Percentiles rank a stretch among this genome's conserved stretches.
Conservation (phyloP, 2,888 invertebrate genomes). For the Syrphus vitripennis region DNA sequence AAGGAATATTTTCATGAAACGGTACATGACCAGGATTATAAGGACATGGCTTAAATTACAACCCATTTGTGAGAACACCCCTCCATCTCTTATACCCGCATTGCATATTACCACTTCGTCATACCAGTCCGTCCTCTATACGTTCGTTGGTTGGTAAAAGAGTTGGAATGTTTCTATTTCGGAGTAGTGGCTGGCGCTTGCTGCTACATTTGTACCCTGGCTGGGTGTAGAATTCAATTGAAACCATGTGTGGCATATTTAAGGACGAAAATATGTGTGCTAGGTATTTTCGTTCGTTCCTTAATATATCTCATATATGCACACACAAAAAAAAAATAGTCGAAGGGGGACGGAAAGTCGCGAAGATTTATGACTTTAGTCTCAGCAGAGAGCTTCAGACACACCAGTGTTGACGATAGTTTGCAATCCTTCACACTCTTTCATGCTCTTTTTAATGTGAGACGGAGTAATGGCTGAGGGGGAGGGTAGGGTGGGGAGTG, state of each 20-base stretch:
- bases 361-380: slow-evolving; percentile 61
- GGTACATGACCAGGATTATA: slow-evolving; percentile 39
- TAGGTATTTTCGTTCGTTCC: background rate
- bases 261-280: slow-evolving; percentile 22
- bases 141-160: too few relatives aligned
- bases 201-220: background rate
- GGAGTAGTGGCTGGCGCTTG: slow-evolving; percentile 7
- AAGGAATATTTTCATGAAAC: slow-evolving; percentile 18
- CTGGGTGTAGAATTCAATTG: slow-evolving; percentile 44
- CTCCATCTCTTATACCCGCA: background rate
- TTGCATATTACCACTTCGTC: slow-evolving; percentile 16
- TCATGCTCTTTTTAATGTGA: background rate
- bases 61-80: background rate
- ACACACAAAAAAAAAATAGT: background rate
- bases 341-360: slow-evolving; percentile 16
- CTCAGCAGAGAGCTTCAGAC: slow-evolving; percentile 5
- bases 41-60: slow-evolving; percentile 53
- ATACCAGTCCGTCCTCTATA: too few relatives aligned
- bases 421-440: slow-evolving; percentile 59
- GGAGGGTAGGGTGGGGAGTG: background rate
- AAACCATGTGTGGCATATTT: slow-evolving; percentile 37
- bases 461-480: background rate
- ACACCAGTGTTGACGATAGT: slow-evolving; percentile 55
- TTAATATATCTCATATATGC: background rate
- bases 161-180: slow-evolving; percentile 60